Base-by-base conservation (phyloP, 2,888 invertebrate genomes). In the Adelphocoris suturalis region DNA sequence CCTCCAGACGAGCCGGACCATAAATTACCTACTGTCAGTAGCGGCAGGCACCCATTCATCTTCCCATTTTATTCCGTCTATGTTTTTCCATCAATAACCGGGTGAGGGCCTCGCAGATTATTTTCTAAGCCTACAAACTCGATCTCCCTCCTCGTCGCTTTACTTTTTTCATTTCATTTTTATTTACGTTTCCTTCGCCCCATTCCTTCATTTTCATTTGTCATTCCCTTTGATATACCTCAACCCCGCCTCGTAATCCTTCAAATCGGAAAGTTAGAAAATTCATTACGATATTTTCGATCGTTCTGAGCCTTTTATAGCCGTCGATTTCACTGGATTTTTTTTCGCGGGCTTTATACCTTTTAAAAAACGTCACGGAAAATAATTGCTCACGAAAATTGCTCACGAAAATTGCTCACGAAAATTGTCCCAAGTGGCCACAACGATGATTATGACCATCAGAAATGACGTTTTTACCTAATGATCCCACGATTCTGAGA, bases 121-220 rank as follows among this genome's bases (percentile, higher is more conserved):
- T 68, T 68, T 68, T 27, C 68, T 68, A 68, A 68, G 68, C 68
- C 68, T 23, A 68, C 68, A 68, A 68, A 68, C 68, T 68, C 68
- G 23, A 57, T 27, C 68, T 4, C 27, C 68, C 61, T 68, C 68
- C 23, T 0, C 68, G 23, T 23, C 61, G 16, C 9, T 61, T 61
- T n/a, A n/a, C 19, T 52, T 19, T 61, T 61, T 61, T 61, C 19
- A 61, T 68, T 68, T 68, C 23, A 23, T 3, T 68, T 68, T 68
- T 68, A 68, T 68, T 68, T 68, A 23, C 19, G 23, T 68, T 68
- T 68, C 68, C 68, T 68, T 23, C 23, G 2, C 68, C 19, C 19
- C 61, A 3, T 23, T 23, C 68, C 13, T 27, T 23, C n/a, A 23
- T 68, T 68, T 68, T 23, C 68, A 68, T 68, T 68, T 68, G 68